These are phyloP conservation scores for Baryphthengus martii DNA, from an alignment of 2,113 vertebrate species.

Conservation along the genomic window DNA sequence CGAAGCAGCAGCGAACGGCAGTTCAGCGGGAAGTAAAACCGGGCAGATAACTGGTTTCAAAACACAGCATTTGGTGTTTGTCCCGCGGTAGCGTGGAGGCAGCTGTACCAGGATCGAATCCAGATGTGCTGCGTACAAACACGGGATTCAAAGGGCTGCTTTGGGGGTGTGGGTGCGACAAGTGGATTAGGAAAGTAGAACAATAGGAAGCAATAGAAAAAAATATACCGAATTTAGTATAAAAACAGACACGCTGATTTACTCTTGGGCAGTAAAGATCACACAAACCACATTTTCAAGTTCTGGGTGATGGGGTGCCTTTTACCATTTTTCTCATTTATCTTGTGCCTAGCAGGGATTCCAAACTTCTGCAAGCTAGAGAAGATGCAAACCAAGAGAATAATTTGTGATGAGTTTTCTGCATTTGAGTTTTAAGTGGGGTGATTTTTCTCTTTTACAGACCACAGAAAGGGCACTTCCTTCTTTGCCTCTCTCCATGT, in stretches of 20 bases:
- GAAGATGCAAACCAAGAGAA: neutral
- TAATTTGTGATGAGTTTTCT: neutral
- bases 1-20: neutral
- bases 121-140: neutral
- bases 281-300: neutral
- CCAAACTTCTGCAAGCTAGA: neutral
- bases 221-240: neutral
- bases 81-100: accelerated
- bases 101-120: neutral
- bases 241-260: neutral
- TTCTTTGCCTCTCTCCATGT: neutral
- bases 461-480: neutral
- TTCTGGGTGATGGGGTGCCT: neutral
- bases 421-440: neutral
- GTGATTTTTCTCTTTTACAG: neutral
- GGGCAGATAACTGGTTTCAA: neutral
- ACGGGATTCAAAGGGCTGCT: neutral
- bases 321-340: neutral
- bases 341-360: neutral
- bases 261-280: neutral
- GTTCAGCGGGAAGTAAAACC: neutral
- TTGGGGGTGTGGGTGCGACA: neutral
- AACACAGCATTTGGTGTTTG: accelerated
- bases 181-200: neutral
- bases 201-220: neutral